Evolutionary conservation across 1,140 invertebrate genomes (phyloP).

Genomic region (Thaumetopoea pityocampa): DNA sequence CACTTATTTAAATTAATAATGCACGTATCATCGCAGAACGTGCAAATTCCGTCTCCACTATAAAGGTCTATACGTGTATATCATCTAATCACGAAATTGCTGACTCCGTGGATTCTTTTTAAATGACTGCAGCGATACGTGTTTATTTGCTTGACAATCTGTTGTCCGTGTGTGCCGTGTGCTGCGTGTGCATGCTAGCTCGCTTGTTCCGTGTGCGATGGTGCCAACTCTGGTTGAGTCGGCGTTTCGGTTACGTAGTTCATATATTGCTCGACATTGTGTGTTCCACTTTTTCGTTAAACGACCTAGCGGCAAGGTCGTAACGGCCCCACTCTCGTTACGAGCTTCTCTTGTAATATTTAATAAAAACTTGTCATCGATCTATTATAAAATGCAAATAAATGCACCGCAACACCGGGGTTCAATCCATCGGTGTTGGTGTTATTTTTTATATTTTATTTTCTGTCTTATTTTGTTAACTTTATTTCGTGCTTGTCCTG

Average conservation of each 20-base stretch:
- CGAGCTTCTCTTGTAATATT: too few relatives aligned
- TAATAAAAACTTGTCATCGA: too few relatives aligned
- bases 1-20: slow-evolving; percentile 23
- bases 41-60: slow-evolving; percentile 33
- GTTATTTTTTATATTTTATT: too few relatives aligned
- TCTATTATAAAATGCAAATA: too few relatives aligned
- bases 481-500: too few relatives aligned
- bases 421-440: too few relatives aligned
- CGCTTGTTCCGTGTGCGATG: not conserved
- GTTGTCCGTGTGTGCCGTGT: slow-evolving; percentile 3
- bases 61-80: slow-evolving; percentile 23
- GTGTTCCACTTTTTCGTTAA: slow-evolving; percentile 38
- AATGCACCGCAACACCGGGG: too few relatives aligned
- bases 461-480: too few relatives aligned
- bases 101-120: slow-evolving; percentile 36
- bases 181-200: too few relatives aligned
- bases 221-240: too few relatives aligned
- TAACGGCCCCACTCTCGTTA: slow-evolving; percentile 39
- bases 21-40: slow-evolving; percentile 26
- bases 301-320: slow-evolving; percentile 31
- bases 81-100: slow-evolving; percentile 28
- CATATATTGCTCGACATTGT: slow-evolving; percentile 18
- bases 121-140: slow-evolving; percentile 24
- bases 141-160: slow-evolving; percentile 6
- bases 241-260: slow-evolving; percentile 3